Percentiles rank a stretch among this genome's conserved stretches.
Evolutionary conservation across 2,888 invertebrate species (phyloP).

Genomic region (Leucophenga montana): DNA sequence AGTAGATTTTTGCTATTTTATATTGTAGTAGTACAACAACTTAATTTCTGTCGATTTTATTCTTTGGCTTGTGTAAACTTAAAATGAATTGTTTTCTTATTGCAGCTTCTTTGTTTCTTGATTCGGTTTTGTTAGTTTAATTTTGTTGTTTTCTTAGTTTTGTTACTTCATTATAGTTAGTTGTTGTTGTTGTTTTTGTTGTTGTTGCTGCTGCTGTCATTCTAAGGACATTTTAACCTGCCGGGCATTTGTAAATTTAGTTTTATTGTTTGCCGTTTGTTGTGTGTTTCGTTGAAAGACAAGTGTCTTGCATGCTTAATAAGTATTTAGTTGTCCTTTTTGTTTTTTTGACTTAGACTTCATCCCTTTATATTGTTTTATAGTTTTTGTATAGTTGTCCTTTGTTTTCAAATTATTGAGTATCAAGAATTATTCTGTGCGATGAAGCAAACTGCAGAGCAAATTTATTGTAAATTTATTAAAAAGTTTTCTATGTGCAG

Average conservation of each 20-base stretch:
- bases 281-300: constrained; percentile 37
- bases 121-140: constrained; percentile 5
- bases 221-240: constrained; percentile 2
- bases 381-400: neutral
- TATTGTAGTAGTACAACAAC: neutral
- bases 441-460: no score
- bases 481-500: no score
- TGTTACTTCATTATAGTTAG: constrained; percentile 1
- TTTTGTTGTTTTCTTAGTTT: neutral
- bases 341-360: neutral
- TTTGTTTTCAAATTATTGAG: no score
- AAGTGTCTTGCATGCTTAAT: constrained; percentile 28
- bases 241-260: constrained; percentile 16
- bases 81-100: constrained; percentile 40
- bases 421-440: no score
- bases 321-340: constrained; percentile 4
- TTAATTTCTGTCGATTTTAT: constrained; percentile 23
- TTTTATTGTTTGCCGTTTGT: constrained; percentile 32
- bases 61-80: constrained; percentile 34
- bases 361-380: neutral
- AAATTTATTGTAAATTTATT: no score
- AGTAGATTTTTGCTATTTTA: constrained; percentile 22
- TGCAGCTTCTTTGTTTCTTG: neutral
- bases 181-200: neutral
- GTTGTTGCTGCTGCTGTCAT: neutral